Evolutionary conservation across 30 jellyfish, hydroid and myxozoan genomes (phyloP), one percentile per base, ranked within the genome.

Genomic region (Turritopsis dohrnii): DNA sequence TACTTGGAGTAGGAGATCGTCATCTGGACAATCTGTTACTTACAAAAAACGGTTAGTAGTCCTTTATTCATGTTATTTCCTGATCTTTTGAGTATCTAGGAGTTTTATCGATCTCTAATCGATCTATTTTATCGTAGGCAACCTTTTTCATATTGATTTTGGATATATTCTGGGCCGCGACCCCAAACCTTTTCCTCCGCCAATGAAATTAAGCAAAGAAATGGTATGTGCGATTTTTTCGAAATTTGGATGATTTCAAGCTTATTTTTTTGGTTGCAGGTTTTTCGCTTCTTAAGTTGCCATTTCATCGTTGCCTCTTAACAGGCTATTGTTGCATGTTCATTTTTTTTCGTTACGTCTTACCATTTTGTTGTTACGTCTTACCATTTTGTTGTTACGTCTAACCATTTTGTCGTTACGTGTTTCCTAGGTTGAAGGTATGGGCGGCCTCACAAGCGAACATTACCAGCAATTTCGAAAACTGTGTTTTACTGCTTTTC

Each of bases 181-280:
- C 80, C 99, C 99, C 7, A 95, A 95, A 82, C 99, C 99, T n/a
- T 95, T 89, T 76, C 99, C 99, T 9, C 99, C 99, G 13, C 99
- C 99, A 16, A 95, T 95, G 97, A 95, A 95, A 66, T 83, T 95
- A 18, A 89, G 97, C 84, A 89, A 88, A 60, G 99, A 95, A 83
- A 95, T 95, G 99, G 99, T 95, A 81, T 69, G 89, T 18, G 21
- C 19, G 24, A 24, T 73, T 54, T 26, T 5, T n/a, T 29, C 53
- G 13, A 41, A 41, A 41, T 41, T 41, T 13, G 13, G 5, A 13
- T 3, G 13, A 41, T 41, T 13, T 3, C 13, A 13, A 41, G 60
- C 9, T 41, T 41, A 41, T 41, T 5, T 13, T 41, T 41, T 41
- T 41, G 60, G 5, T 41, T 41, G 60, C 60, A n/a, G n/a, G n/a